Evolutionary conservation across 1,140 invertebrate species (phyloP), one percentile per base, ranked within the genome.

Genomic region (Dreissena rostriformis): DNA sequence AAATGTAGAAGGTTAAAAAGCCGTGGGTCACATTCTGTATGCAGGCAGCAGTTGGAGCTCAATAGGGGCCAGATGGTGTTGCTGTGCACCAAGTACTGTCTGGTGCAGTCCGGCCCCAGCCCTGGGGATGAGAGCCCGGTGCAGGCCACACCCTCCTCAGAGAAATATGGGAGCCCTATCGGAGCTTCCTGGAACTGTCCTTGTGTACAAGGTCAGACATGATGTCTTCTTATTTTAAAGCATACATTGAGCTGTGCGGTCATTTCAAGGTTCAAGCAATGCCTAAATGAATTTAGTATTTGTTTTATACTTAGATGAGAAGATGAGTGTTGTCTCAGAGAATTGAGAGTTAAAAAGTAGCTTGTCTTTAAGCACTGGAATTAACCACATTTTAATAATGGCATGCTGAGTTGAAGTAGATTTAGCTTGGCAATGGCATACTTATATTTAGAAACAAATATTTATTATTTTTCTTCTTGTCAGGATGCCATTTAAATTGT

Each of bases 21-120:
- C 11, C 19, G 22, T 15, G 22, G 11, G 11, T 12, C 22, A 19
- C 12, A 12, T 67, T 19, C 15, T 17, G 19, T 6, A 29, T 26
- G n/a, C 80, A 82, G 80, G 80, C 80, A 82, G 71, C 80, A 82
- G 26, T 63, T 82, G 15, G 71, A 67, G 22, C 66, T 82, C 10
- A 75, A 68, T 74, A 63, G 73, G 24, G 57, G 49, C n/a, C 80
- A 75, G 49, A 53, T 67, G 61, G 66, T 82, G 17, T 39, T 82
- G n/a, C 28, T 82, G 72, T 82, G 80, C 68, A 82, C 80, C 26
- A 74, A 75, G n/a, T 82, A 82, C 28, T 82, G 80, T 29, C 71
- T 19, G 71, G 2, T 73, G 28, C 26, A 49, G 28, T 49, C 71
- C 5, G 12, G 17, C 12, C 19, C 19, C 17, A 4, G 2, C 57